phyloP scores from a whole-genome alignment of 2,113 vertebrate species.

The Cyprinus carpio region DNA sequence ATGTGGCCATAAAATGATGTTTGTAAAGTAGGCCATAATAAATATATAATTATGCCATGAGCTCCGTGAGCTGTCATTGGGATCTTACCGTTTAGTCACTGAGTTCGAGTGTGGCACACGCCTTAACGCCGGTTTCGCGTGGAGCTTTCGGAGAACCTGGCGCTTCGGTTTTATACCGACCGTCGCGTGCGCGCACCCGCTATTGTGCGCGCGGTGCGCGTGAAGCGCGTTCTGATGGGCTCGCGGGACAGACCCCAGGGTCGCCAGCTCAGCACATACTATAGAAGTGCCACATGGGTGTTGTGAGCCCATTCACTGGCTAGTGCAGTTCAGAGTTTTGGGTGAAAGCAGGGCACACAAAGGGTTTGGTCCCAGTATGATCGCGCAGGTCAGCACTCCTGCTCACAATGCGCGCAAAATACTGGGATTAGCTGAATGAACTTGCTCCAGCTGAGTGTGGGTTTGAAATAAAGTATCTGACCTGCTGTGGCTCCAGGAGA shows the following conservation, averaged over 20 bases:
- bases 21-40: background rate
- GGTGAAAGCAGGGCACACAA: constrained; percentile 59
- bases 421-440: constrained; percentile 42
- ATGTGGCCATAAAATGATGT: background rate
- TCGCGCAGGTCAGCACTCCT: constrained; percentile 76
- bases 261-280: constrained; percentile 76
- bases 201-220: background rate
- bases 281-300: constrained; percentile 48
- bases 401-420: constrained; percentile 46
- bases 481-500: background rate
- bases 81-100: constrained; percentile 75
- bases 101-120: constrained; percentile 65
- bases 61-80: constrained; percentile 44
- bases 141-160: constrained; percentile 75
- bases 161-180: constrained; percentile 77
- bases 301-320: constrained; percentile 12
- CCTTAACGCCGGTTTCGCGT: constrained; percentile 72
- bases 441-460: background rate
- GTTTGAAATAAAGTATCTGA: background rate
- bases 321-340: constrained; percentile 9
- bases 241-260: constrained; percentile 2
- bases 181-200: background rate
- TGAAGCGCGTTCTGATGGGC: background rate
- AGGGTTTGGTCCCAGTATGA: constrained; percentile 65
- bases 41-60: background rate